phyloP scores from a whole-genome alignment of 2,113 vertebrate species.

The Pelvicachromis taeniatus region DNA sequence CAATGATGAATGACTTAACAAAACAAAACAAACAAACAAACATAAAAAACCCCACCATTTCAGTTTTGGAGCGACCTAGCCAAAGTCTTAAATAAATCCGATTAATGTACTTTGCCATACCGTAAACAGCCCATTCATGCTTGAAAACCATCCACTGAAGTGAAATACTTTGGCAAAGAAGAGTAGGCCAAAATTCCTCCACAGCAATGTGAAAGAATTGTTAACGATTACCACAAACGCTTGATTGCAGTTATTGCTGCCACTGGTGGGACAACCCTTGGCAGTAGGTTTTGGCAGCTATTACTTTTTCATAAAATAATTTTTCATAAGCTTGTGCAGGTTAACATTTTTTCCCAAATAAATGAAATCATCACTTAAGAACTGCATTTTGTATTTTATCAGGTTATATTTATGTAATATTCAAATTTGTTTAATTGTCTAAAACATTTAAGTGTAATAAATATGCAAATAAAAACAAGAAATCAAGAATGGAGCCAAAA shows the following conservation, averaged over 20 bases:
- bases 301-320: not conserved
- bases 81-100: not conserved
- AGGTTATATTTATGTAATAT: not conserved
- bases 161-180: not conserved
- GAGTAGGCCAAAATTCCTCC: not conserved
- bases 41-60: no score
- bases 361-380: not conserved
- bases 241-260: not conserved
- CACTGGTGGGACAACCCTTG: not conserved
- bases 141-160: not conserved
- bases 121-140: not conserved
- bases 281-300: not conserved
- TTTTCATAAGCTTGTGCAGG: not conserved
- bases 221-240: not conserved
- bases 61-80: not conserved
- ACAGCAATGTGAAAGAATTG: not conserved
- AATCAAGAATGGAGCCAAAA: no score
- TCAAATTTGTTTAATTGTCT: not conserved
- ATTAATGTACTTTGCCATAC: not conserved
- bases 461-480: not conserved
- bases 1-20: not conserved
- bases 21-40: not conserved
- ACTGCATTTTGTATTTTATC: not conserved
- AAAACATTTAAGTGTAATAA: not conserved
- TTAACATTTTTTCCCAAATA: not conserved